phyloP scores from a whole-genome alignment of 2,113 vertebrate genomes.

The Sciurus niger region DNA sequence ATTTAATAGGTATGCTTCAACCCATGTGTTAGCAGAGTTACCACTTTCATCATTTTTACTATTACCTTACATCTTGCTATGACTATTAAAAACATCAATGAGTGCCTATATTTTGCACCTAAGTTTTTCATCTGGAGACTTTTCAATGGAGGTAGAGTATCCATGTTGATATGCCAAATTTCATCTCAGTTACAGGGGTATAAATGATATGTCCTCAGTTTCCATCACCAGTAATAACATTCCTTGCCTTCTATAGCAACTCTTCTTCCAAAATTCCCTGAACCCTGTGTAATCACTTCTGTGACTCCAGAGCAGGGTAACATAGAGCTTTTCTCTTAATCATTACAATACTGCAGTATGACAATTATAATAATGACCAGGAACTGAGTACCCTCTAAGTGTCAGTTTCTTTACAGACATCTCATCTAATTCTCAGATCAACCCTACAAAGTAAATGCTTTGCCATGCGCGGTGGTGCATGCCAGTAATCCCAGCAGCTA shows the following conservation, averaged over 20 bases:
- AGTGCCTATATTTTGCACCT: not conserved
- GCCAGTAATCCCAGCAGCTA: too few relatives aligned
- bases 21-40: not conserved
- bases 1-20: not conserved
- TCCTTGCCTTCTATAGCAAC: constrained; percentile 33
- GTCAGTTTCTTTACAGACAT: not conserved
- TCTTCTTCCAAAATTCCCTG: constrained; percentile 26
- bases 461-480: not conserved
- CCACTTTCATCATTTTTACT: constrained; percentile 53
- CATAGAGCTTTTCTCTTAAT: not conserved
- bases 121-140: constrained; percentile 46
- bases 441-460: not conserved
- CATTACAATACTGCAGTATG: not conserved
- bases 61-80: not conserved
- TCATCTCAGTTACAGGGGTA: not conserved
- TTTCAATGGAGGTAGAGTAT: not conserved
- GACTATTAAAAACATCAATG: not conserved
- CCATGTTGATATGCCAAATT: constrained; percentile 59
- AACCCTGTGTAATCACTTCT: not conserved
- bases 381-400: not conserved
- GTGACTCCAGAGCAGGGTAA: not conserved
- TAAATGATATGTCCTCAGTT: not conserved
- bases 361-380: not conserved
- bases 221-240: constrained; percentile 39
- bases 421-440: constrained; percentile 45